Percentiles rank a stretch among this genome's conserved stretches.
phyloP scores from a whole-genome alignment of 2,888 invertebrate species.

The Osedax frankpressi region DNA sequence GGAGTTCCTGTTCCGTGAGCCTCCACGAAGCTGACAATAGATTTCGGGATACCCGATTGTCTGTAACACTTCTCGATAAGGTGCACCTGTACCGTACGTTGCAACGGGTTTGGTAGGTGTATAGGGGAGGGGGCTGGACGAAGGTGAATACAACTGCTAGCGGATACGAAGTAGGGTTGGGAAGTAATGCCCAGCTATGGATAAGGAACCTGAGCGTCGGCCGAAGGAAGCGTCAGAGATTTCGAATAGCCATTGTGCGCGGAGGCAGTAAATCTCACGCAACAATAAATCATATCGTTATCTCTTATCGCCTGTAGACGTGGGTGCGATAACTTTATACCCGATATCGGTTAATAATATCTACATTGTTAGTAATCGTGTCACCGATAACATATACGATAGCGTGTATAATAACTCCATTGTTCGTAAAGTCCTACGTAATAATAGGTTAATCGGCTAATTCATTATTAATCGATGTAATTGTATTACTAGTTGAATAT shows the following conservation, averaged over 20 bases:
- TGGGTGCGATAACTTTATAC: too few species aligned
- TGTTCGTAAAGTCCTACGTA: too few species aligned
- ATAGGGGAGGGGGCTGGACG: background rate
- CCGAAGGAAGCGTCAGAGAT: slow-evolving; percentile 32
- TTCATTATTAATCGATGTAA: too few species aligned
- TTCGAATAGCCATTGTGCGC: slow-evolving; percentile 39
- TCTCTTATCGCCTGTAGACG: slow-evolving; percentile 18
- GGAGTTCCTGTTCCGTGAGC: slow-evolving; percentile 40
- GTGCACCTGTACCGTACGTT: too few species aligned
- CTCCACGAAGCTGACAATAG: slow-evolving; percentile 31
- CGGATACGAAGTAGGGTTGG: background rate
- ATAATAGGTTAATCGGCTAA: too few species aligned
- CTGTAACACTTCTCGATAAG: slow-evolving; percentile 20
- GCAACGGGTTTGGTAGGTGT: background rate
- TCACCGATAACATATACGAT: too few species aligned
- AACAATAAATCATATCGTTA: slow-evolving; percentile 29
- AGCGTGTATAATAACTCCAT: too few species aligned
- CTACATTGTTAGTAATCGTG: too few species aligned
- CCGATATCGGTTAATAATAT: too few species aligned
- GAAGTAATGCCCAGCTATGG: background rate
- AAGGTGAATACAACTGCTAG: background rate
- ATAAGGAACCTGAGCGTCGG: slow-evolving; percentile 19
- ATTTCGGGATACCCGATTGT: slow-evolving; percentile 14
- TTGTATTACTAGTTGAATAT: too few species aligned
- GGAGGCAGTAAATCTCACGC: slow-evolving; percentile 32